Base-by-base conservation (phyloP, 2,888 invertebrate genomes). In the Mycalesis mineus region DNA sequence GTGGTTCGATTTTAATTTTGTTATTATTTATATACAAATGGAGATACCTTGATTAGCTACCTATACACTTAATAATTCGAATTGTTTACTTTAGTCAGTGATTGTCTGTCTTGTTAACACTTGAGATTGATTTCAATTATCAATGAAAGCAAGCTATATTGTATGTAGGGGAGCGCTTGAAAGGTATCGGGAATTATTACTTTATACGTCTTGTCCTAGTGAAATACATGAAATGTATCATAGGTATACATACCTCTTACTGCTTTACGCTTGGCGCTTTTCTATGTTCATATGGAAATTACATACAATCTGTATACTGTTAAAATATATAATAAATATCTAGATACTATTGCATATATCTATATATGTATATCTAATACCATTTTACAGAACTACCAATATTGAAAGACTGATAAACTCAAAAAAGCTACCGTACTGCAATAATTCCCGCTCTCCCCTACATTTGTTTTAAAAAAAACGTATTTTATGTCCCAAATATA, bases 121-220 rank as follows among this genome's bases (percentile, higher is more conserved):
- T 14, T 13, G 13, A 39, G 4, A 15, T 9, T 5, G 4, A 36
- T 11, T 4, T 14, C n/a, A 31, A 37, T 29, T 54, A n/a, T 47
- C 31, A 13, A 13, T 47, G 40, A 29, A 44, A 7, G 17, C 31
- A 33, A 33, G 52, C 42, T 1, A 49, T 52, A 39, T 36, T 57
- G 61, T 58, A 58, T 57, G 61, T 58, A 58, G 61, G 58, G 61
- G 61, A 61, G 61, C 47, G 48, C 52, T 55, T 55, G 44, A 37
- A 54, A 47, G 62, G 60, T 62, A 54, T 49, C 57, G 62, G 63
- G 58, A 63, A 61, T 57, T 55, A 41, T 51, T 41, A 55, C 55
- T 57, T 36, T 36, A 28, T 17, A 50, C 29, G 3, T 33, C 5
- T 29, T 29, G 29, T 29, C 9, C 22, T 22, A 36, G 36, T 36